A percentile compares a stretch with the other conserved stretches of the same genome.
phyloP scores from a whole-genome alignment of 2,797 vertebrate species.

The Channa striata region DNA sequence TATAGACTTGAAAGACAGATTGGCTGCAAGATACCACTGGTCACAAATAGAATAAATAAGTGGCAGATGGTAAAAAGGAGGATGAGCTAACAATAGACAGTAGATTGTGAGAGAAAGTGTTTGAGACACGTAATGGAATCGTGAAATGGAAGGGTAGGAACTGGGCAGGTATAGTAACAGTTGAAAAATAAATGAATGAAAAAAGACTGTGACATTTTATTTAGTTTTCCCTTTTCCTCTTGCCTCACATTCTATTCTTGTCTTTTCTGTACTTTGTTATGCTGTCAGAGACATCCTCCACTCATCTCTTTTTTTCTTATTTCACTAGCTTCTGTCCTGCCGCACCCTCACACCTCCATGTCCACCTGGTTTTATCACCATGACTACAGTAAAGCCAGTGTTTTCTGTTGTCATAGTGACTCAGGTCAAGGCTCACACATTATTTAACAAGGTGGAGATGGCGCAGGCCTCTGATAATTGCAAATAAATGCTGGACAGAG shows the following conservation, averaged over 20 bases:
- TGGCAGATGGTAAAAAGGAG: not conserved
- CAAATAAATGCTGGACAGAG: constrained; percentile 2
- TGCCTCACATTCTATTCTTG: not conserved
- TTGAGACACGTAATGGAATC: not conserved
- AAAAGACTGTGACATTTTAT: not conserved
- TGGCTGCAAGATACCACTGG: no score
- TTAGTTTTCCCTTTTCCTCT: not conserved
- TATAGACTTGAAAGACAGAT: no score
- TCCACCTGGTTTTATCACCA: constrained; percentile 63
- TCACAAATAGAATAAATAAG: no score
- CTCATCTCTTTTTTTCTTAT: not conserved
- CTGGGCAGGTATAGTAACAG: not conserved
- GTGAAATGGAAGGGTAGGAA: not conserved
- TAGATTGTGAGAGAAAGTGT: not conserved
- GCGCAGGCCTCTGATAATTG: constrained; percentile 47
- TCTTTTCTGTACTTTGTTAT: not conserved
- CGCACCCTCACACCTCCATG: constrained; percentile 35
- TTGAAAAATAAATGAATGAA: not conserved
- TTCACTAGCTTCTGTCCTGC: constrained; percentile 19
- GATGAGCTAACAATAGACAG: not conserved
- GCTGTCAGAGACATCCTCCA: not conserved
- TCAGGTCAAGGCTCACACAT: constrained; percentile 53
- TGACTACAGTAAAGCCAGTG: constrained; percentile 55
- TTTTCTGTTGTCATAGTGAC: constrained; percentile 63
- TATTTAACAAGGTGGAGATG: constrained; percentile 52